A percentile compares a stretch with the other conserved stretches of the same genome.
phyloP scores from a whole-genome alignment of 2,888 invertebrate genomes.

The Macrosiphum euphorbiae region DNA sequence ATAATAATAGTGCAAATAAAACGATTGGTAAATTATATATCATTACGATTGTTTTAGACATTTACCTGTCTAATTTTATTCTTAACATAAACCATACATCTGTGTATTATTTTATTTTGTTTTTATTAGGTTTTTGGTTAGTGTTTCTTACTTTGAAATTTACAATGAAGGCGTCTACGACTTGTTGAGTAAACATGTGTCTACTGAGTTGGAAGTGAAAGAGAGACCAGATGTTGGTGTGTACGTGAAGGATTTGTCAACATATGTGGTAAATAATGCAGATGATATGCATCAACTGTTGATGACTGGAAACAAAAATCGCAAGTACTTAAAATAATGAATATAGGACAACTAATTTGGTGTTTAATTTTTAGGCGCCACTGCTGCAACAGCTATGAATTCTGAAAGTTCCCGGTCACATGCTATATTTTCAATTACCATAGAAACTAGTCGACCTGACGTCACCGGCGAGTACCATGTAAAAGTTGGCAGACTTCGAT shows the following conservation, averaged over 20 bases:
- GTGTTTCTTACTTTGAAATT: conserved; percentile 98
- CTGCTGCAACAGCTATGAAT: conserved; percentile 97
- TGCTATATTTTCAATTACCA: conserved; percentile 97
- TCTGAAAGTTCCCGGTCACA: conserved; percentile 96
- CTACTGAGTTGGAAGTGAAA: conserved; percentile 87
- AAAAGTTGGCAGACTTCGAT: conserved; percentile 95
- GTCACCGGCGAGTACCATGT: conserved; percentile 88
- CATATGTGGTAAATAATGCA: conserved; percentile 97
- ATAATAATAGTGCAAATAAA: not conserved
- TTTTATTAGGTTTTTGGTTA: conserved; percentile 85
- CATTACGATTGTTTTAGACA: not conserved
- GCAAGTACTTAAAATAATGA: conserved; percentile 72
- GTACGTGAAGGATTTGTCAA: conserved; percentile 96
- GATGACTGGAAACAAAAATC: conserved; percentile 96
- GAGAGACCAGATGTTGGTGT: conserved; percentile 97
- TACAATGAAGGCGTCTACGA: conserved; percentile 99
- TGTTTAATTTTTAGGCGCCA: conserved; percentile 73
- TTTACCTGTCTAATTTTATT: not conserved
- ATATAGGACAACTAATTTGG: not conserved
- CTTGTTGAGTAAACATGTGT: conserved; percentile 85
- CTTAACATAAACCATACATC: not conserved
- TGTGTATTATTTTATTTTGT: conserved; percentile 28
- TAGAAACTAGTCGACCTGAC: conserved; percentile 92
- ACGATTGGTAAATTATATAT: not conserved
- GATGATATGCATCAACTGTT: conserved; percentile 95